These are phyloP conservation scores for Bombus soroeensis DNA, from an alignment of 1,140 invertebrate species.

Conservation along the genomic window DNA sequence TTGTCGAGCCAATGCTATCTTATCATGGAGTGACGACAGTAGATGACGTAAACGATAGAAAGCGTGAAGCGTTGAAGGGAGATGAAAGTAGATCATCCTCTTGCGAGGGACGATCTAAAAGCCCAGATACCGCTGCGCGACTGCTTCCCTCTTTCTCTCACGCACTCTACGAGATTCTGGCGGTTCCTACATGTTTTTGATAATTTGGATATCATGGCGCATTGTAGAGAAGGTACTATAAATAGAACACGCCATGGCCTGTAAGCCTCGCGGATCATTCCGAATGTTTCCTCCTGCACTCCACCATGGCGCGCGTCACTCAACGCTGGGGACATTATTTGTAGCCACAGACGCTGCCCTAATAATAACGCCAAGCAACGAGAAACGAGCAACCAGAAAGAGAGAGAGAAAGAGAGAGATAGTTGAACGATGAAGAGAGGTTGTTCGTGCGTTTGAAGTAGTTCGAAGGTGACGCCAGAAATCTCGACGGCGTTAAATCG, in stretches of 20 bases:
- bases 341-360: slow-evolving; percentile 53
- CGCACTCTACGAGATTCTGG: not conserved
- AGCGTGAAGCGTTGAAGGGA: too few relatives aligned
- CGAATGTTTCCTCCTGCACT: slow-evolving; percentile 49
- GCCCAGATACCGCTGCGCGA: too few relatives aligned
- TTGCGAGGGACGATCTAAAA: too few relatives aligned
- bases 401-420: slow-evolving; percentile 4
- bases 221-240: slow-evolving; percentile 45
- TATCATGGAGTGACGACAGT: too few relatives aligned
- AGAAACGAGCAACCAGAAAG: slow-evolving; percentile 5
- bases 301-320: slow-evolving; percentile 48
- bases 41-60: too few relatives aligned
- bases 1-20: too few relatives aligned
- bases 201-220: not conserved
- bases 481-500: slow-evolving; percentile 53
- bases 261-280: slow-evolving; percentile 62
- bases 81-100: too few relatives aligned
- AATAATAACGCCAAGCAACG: slow-evolving; percentile 64
- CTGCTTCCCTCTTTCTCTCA: too few relatives aligned
- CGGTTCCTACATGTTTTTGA: not conserved
- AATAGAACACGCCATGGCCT: slow-evolving; percentile 52
- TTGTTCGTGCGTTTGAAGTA: slow-evolving; percentile 28
- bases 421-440: not conserved
- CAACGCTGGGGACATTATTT: slow-evolving; percentile 62
- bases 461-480: slow-evolving; percentile 31